Evolutionary conservation across 2,888 invertebrate genomes (phyloP), one percentile per base, ranked within the genome.

Genomic region (Rhagium mordax): DNA sequence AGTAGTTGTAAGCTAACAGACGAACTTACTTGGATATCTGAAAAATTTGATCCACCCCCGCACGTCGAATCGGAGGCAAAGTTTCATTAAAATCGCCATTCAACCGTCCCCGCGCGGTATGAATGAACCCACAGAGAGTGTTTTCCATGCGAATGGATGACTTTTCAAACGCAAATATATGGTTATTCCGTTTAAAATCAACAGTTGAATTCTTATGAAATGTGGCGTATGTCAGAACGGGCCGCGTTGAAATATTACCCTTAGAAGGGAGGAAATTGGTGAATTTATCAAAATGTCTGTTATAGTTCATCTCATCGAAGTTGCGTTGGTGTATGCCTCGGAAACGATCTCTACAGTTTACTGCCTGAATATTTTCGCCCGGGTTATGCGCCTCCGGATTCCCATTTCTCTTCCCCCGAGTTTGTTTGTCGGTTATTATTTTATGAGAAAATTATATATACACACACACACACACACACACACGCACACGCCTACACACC

Each of bases 281-380:
- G 70, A 73, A 79, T 79, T 79, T 76, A 77, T 79, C 79, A 79
- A 79, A 74, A 76, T 57, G 79, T 75, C 74, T 70, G 72, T 73
- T 75, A 59, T 59, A 59, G 59, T 59, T 59, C 59, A 59, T 59
- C 59, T 59, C 59, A 33, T 59, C 59, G 59, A 59, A 33, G 59
- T 59, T 33, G 59, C 41, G 59, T 20, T 59, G 59, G 33, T 33
- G 29, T 20, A 33, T 33, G 29, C 59, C n/a, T 33, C 59, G 59
- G 16, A 16, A 59, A 24, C 59, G 55, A 57, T 57, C 21, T 57
- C 55, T 27, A 57, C 55, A 27, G 24, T 57, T 57, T 57, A 57
- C 55, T 57, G 55, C 55, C 27, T 24, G 55, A 57, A 57, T 57
- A 57, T 57, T 15, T 57, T n/a, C 27, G 27, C 27, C 24, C 15